Percentiles rank a stretch among this genome's conserved stretches.
phyloP scores from a whole-genome alignment of 2,888 invertebrate species.

The Lithosia quadra region DNA sequence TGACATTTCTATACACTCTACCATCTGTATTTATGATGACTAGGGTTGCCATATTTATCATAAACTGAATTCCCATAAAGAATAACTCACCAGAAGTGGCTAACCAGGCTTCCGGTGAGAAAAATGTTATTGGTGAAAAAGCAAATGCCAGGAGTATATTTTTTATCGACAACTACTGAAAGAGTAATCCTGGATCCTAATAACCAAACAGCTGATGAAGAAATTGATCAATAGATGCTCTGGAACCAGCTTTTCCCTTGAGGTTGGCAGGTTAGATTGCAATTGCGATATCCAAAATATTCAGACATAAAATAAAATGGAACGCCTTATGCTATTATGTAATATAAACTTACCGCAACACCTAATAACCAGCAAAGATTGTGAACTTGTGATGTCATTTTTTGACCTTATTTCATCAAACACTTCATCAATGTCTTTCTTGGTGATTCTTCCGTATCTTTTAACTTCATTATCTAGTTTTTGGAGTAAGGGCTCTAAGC shows the following conservation, averaged over 20 bases:
- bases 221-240: neutral
- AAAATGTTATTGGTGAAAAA: too few species aligned
- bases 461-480: constrained; percentile 90
- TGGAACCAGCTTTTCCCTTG: neutral
- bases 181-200: too few species aligned
- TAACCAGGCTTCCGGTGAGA: too few species aligned
- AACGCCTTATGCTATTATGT: too few species aligned
- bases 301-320: neutral
- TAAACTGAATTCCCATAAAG: too few species aligned
- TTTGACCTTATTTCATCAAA: constrained; percentile 90
- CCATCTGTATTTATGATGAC: too few species aligned
- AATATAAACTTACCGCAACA: constrained; percentile 89
- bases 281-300: neutral
- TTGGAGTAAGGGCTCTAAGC: constrained; percentile 89
- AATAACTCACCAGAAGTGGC: too few species aligned
- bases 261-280: neutral
- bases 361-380: constrained; percentile 92
- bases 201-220: neutral
- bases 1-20: too few species aligned
- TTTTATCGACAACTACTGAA: too few species aligned
- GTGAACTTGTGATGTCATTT: constrained; percentile 91
- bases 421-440: constrained; percentile 92
- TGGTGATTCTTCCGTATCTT: constrained; percentile 90
- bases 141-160: too few species aligned
- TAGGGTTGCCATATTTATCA: too few species aligned